Evolutionary conservation across 1,140 invertebrate species (phyloP), one percentile per base, ranked within the genome.

Genomic region (Conopomorpha cramerella): DNA sequence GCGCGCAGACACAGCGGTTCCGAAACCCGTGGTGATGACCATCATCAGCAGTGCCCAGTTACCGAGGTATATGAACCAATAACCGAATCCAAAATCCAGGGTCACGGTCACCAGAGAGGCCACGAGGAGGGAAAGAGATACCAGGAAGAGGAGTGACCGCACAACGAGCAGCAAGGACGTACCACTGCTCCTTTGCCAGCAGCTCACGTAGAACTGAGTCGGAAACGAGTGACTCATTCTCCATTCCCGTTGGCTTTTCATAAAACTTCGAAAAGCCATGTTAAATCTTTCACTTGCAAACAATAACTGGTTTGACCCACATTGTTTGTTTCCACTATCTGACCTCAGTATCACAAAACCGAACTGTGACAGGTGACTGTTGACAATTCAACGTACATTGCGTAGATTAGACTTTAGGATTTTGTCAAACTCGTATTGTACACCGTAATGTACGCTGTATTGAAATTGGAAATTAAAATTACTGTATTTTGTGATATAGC

Each of bases 11-110:
- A 43, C 15, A 54, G 56, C n/a, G 52, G 77, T 2, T 80, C 39
- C 0, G 80, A 38, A 2, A 77, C 61, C 51, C 81, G 81, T 0
- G 35, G 31, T 49, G 14, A 54, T 36, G 0, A 76, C 48, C 4
- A 82, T 82, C 0, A 81, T 31, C 0, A 72, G 36, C 41, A 82
- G 71, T 19, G 82, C 84, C 84, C 85, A 87, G 45, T 86, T 81
- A 1, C 85, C 85, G n/a, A 86, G 56, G 49, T 84, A 88, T 15
- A 86, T 82, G 3, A 80, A 64, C 84, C 84, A 87, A 44, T 79
- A 80, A 1, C 43, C 36, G 36, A 51, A 27, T 19, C 34, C 28
- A 18, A 34, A 30, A 30, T 43, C 38, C 38, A 54, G 41, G 38
- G 42, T 46, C 33, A 46, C 35, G 36, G 42, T 41, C 38, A 43